Percentiles rank a stretch among this genome's conserved stretches.
Evolutionary conservation across 2,797 vertebrate species (phyloP).

Genomic region (Pterois miles): DNA sequence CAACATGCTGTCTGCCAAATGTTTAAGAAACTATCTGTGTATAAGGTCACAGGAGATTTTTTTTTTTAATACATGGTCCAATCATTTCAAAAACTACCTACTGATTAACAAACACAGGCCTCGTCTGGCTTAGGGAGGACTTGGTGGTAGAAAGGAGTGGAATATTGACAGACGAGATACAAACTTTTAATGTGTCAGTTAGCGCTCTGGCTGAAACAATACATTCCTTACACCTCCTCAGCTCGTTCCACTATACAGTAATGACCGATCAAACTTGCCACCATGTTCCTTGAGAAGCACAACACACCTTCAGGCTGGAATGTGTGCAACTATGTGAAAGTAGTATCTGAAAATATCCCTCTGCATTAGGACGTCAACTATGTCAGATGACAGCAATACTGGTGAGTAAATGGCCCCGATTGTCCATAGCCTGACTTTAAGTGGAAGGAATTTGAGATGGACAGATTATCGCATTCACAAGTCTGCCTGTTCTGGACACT

Average conservation of each 20-base stretch:
- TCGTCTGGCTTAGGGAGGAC: slow-evolving; percentile 22
- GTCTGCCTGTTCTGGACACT: slow-evolving; percentile 65
- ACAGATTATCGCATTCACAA: slow-evolving; percentile 75
- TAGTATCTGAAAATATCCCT: slow-evolving; percentile 70
- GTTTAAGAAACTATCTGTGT: slow-evolving; percentile 11
- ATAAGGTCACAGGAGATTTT: slow-evolving; percentile 12
- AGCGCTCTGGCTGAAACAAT: background rate
- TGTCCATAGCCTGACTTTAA: slow-evolving; percentile 76
- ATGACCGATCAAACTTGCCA: slow-evolving; percentile 22
- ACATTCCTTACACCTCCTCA: slow-evolving; percentile 35
- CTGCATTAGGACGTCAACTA: slow-evolving; percentile 58
- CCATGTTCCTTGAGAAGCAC: background rate
- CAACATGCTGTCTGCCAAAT: background rate
- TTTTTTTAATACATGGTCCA: slow-evolving; percentile 1
- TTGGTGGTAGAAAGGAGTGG: slow-evolving; percentile 4
- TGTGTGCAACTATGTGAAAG: slow-evolving; percentile 41
- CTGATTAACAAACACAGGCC: slow-evolving; percentile 64
- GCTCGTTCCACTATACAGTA: slow-evolving; percentile 33
- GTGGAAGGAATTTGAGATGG: slow-evolving; percentile 81
- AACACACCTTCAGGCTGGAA: slow-evolving; percentile 65
- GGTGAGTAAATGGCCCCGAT: slow-evolving; percentile 74
- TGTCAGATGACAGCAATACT: slow-evolving; percentile 80
- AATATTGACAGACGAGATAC: slow-evolving; percentile 50
- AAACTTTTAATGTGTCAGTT: slow-evolving; percentile 1
- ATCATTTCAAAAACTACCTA: slow-evolving; percentile 45